Percentiles rank a stretch among this genome's conserved stretches.
phyloP scores from a whole-genome alignment of 1,140 invertebrate genomes.

The Polypedilum pembai region DNA sequence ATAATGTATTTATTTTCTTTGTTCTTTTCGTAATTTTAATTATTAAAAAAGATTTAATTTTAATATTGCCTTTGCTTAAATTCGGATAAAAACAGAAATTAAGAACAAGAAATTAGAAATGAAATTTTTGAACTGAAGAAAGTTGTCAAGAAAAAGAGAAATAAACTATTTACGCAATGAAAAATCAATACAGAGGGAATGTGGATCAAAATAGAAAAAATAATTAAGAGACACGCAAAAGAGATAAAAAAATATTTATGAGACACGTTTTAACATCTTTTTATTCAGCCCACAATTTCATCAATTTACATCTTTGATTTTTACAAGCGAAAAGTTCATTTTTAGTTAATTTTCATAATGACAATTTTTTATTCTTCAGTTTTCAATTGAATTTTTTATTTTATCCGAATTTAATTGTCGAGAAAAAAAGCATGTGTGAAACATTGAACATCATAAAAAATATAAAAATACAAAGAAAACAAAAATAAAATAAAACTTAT shows the following conservation, averaged over 20 bases:
- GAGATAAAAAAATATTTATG: not conserved
- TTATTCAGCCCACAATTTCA: slow-evolving; percentile 12
- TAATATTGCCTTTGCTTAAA: not conserved
- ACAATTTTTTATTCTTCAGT: too few relatives aligned
- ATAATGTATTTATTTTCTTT: slow-evolving; percentile 27
- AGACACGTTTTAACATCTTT: slow-evolving; percentile 17
- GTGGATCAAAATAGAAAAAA: not conserved
- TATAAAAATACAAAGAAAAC: slow-evolving; percentile 10
- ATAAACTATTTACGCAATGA: not conserved
- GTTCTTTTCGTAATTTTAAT: slow-evolving; percentile 23
- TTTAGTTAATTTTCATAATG: not conserved
- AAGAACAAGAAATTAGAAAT: not conserved
- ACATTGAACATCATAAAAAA: slow-evolving; percentile 19
- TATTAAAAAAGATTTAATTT: slow-evolving; percentile 27
- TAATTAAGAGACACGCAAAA: not conserved
- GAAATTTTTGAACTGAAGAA: not conserved
- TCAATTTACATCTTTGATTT: not conserved
- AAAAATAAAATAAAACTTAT: slow-evolving; percentile 11
- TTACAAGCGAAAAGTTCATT: slow-evolving; percentile 12
- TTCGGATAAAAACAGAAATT: not conserved
- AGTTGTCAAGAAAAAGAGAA: not conserved
- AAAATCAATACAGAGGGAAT: not conserved
- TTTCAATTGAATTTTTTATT: too few relatives aligned
- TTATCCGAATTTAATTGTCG: not conserved
- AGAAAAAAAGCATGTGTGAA: slow-evolving; percentile 27